A percentile compares a stretch with the other conserved stretches of the same genome.
phyloP scores from a whole-genome alignment of 1,140 invertebrate genomes.

The Lithobius niger region DNA sequence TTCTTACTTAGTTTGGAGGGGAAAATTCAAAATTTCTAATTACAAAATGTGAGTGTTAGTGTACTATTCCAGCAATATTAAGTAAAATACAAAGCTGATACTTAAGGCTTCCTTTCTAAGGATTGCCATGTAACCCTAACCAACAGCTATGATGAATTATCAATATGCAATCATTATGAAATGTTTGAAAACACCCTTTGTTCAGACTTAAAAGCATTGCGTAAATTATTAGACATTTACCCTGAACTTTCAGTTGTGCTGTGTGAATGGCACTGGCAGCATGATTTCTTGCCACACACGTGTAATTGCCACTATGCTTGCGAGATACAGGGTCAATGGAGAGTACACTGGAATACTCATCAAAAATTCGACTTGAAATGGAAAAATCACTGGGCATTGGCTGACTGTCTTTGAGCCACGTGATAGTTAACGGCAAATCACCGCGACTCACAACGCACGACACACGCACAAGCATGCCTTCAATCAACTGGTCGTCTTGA shows the following conservation, averaged over 20 bases:
- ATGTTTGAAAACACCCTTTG: too few species aligned
- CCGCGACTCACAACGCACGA: conserved; percentile 58
- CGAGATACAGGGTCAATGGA: conserved; percentile 73
- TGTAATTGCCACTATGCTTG: conserved; percentile 74
- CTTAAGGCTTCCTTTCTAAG: too few species aligned
- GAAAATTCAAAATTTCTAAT: too few species aligned
- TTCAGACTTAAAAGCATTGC: too few species aligned
- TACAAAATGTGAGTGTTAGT: too few species aligned
- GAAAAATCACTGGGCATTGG: conserved; percentile 33
- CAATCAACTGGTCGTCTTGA: conserved; percentile 43
- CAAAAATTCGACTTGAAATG: conserved; percentile 48
- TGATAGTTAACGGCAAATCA: conserved; percentile 52
- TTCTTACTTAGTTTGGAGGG: too few species aligned
- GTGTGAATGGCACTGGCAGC: conserved; percentile 27
- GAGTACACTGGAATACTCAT: conserved; percentile 75
- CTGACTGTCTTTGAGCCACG: conserved; percentile 47
- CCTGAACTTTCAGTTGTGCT: conserved; percentile 29
- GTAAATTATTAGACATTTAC: too few species aligned
- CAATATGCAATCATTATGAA: too few species aligned
- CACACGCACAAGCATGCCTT: conserved; percentile 51
- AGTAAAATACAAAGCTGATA: too few species aligned
- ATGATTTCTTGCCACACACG: conserved; percentile 56
- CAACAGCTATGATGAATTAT: too few species aligned
- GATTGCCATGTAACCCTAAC: too few species aligned
- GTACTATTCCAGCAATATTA: too few species aligned